Evolutionary conservation across 2,888 invertebrate species (phyloP).

Genomic region (Pegoplata infirma): DNA sequence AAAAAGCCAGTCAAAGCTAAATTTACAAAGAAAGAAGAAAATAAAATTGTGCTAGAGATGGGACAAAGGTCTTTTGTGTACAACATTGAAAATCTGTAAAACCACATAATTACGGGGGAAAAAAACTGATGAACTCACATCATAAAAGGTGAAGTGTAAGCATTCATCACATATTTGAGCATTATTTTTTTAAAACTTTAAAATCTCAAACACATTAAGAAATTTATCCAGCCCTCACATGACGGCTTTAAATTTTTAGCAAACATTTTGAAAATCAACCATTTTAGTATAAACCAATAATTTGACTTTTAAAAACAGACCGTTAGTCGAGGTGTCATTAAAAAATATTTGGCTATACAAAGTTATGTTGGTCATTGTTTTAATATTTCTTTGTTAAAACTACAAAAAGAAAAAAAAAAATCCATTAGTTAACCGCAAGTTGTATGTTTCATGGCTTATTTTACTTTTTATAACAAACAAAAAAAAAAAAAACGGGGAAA

Average conservation of each 20-base stretch:
- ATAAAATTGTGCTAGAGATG: not conserved
- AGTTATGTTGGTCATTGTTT: not conserved
- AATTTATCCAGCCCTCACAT: too few species aligned
- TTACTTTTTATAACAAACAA: constrained; percentile 3
- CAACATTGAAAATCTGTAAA: not conserved
- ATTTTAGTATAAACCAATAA: too few species aligned
- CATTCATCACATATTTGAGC: constrained; percentile 37
- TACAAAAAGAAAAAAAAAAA: constrained; percentile 14
- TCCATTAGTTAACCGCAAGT: constrained; percentile 43
- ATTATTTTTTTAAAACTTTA: constrained; percentile 20
- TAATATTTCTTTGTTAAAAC: constrained; percentile 12
- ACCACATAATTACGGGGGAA: constrained; percentile 44
- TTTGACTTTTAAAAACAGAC: not conserved
- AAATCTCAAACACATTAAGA: too few species aligned
- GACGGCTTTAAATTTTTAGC: too few species aligned
- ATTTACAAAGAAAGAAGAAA: not conserved
- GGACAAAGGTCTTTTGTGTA: not conserved
- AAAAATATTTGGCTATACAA: too few species aligned
- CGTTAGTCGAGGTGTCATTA: too few species aligned
- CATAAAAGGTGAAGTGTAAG: constrained; percentile 22
- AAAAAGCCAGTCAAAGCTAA: constrained; percentile 30
- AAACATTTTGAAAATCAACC: too few species aligned
- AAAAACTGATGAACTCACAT: constrained; percentile 28
- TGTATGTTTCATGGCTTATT: too few species aligned
- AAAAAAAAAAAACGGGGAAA: too few species aligned